Evolutionary conservation across 1,140 invertebrate species (phyloP), one percentile per base, ranked within the genome.

Genomic region (Ceratina calcarata): DNA sequence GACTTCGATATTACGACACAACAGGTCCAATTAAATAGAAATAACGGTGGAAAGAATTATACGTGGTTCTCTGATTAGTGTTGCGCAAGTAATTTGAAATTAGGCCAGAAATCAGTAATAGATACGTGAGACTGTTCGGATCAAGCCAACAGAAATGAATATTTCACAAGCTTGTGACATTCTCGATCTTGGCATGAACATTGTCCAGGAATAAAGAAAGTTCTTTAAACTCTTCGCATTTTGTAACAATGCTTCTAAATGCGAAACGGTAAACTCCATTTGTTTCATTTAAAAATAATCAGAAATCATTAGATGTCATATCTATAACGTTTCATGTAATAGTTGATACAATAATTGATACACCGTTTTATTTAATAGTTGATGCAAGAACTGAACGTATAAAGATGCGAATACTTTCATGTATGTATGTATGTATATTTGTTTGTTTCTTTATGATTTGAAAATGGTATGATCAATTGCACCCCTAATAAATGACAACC

Each of bases 41-140:
- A 49, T 67, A 76, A 68, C 53, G 65, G 49, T 20, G 20, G 20
- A 7, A 27, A 49, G 22, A 20, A 22, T 68, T 27, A 8, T 0
- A 12, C 8, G 10, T 45, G 37, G 37, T 10, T 7, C 53, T 55
- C 12, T 68, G 45, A n/a, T 74, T 66, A 37, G 27, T 32, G 55
- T 69, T 76, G 55, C 32, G 10, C 15, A 49, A 55, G 20, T 58
- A 13, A 22, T 16, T 51, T 27, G 74, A 66, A 75, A 75, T 65
- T 65, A 22, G 16, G 37, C 32, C 55, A 51, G 22, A 13, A 69
- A 60, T 27, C 53, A 20, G 8, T 6, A 45, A 45, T 45, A n/a
- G 7, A 58, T 57, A 32, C 7, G 12, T 18, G 32, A 37, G n/a
- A 49, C 16, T 22, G 15, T 49, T 68, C 27, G 22, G 49, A 27